These are phyloP conservation scores for Thalassarche chlororhynchos DNA, from an alignment of 2,113 vertebrate species.

Conservation along the genomic window DNA sequence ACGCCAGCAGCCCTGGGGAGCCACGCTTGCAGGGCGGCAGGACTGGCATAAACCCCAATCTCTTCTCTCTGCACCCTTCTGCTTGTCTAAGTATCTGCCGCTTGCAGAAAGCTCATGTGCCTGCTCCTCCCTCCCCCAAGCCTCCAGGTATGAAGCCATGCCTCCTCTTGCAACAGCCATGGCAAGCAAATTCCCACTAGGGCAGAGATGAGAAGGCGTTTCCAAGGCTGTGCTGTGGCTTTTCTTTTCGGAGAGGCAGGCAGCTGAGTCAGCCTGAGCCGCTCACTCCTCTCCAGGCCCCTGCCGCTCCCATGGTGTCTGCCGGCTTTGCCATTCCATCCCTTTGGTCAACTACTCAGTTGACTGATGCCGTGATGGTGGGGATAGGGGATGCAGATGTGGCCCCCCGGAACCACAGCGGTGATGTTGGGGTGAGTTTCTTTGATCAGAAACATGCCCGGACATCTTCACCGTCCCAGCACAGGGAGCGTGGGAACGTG, in stretches of 20 bases:
- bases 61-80: not conserved
- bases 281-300: not conserved
- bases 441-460: not conserved
- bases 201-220: not conserved
- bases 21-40: accelerated
- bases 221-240: not conserved
- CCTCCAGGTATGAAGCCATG: not conserved
- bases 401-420: accelerated
- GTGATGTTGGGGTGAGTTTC: not conserved
- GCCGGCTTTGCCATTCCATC: not conserved
- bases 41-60: accelerated
- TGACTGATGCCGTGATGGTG: accelerated
- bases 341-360: accelerated
- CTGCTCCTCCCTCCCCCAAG: not conserved
- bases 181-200: not conserved
- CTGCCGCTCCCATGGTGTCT: not conserved
- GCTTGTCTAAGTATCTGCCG: accelerated
- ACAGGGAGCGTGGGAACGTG: not conserved
- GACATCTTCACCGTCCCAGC: not conserved
- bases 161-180: not conserved
- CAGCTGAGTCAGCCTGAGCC: not conserved
- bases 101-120: not conserved
- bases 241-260: not conserved
- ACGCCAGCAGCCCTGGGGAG: accelerated
- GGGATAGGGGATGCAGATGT: not conserved